A percentile compares a stretch with the other conserved stretches of the same genome.
These are phyloP conservation scores for Teleopsis dalmanni DNA, from an alignment of 1,140 invertebrate genomes.

Conservation along the genomic window DNA sequence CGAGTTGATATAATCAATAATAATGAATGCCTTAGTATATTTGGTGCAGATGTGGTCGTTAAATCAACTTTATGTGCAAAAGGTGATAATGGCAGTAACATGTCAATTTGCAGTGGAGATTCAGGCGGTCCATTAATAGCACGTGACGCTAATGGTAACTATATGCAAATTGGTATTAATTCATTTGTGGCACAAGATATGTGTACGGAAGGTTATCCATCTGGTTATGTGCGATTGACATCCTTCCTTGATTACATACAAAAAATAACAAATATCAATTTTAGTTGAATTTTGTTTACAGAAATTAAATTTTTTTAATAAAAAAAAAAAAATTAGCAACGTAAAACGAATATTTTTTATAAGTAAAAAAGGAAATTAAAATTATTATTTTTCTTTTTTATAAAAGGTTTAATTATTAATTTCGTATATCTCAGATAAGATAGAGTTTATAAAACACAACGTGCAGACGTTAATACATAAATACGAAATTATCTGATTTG, in stretches of 20 bases:
- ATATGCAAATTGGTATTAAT: slow-evolving; percentile 36
- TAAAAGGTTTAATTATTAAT: no score
- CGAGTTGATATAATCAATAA: slow-evolving; percentile 30
- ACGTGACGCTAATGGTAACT: slow-evolving; percentile 10
- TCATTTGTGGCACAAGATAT: slow-evolving; percentile 38
- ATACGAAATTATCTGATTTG: no score
- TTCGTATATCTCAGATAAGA: no score
- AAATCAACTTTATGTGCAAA: slow-evolving; percentile 26
- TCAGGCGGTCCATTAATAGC: slow-evolving; percentile 30
- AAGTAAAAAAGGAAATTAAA: no score
- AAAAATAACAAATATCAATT: slow-evolving; percentile 18
- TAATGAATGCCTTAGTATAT: slow-evolving; percentile 16
- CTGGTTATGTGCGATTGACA: slow-evolving; percentile 33
- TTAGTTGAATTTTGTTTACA: background rate
- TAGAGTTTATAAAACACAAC: no score
- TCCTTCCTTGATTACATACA: slow-evolving; percentile 29
- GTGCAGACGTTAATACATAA: no score
- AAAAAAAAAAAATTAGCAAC: background rate
- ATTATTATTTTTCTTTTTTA: no score
- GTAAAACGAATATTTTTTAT: no score
- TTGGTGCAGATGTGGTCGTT: slow-evolving; percentile 18
- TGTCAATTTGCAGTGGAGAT: slow-evolving; percentile 38
- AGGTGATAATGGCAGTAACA: slow-evolving; percentile 22
- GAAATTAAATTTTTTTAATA: background rate
- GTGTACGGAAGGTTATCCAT: slow-evolving; percentile 31